Evolutionary conservation across 2,797 vertebrate genomes (phyloP), one percentile per base, ranked within the genome.

Genomic region (Mico argentatus): DNA sequence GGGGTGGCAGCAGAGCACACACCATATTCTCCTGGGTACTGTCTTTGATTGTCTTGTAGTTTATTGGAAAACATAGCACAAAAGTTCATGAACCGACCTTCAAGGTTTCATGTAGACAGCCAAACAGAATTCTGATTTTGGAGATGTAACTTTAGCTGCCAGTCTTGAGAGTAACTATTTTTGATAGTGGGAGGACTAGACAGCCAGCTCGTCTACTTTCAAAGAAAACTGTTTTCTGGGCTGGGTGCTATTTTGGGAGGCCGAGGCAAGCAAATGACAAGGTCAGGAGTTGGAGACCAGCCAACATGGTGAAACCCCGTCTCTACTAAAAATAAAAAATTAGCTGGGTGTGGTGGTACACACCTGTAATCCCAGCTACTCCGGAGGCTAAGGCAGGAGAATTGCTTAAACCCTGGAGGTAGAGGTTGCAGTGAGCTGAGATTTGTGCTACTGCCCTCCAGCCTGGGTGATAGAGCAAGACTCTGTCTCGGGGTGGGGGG

Each of bases 1-100:
- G 93, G 83, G 93, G 96, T 97, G 91, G 91, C 91, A 97, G 93
- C 88, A 96, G 80, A 96, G 88, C 39, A 83, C 81, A 96, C 20
- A 52, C 26, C 46, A 39, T 94, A 33, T 48, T 97, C 19, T 90
- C 72, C 46, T 50, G 13, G 44, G 15, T 89, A 30, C 41, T 94
- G 7, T 89, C 46, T 81, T 57, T 77, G 50, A 73, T 91, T 41
- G 55, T 26, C 81, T 88, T 79, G 10, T 77, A 61, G 50, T 83
- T 76, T 33, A 13, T 55, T 55, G 44, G 52, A 41, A 36, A 73
- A 94, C 85, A 5, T 72, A 55, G 33, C 11, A 19, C 50, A 57
- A n/a, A 91, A 41, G 44, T 55, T 93, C 91, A 19, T 91, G 67
- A 90, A 72, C 52, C 33, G 46, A 20, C 44, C 72, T 85, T 95